A percentile compares a stretch with the other conserved stretches of the same genome.
Evolutionary conservation across 1,140 invertebrate species (phyloP).

Genomic region (Stenopsyche tienmushanensis): DNA sequence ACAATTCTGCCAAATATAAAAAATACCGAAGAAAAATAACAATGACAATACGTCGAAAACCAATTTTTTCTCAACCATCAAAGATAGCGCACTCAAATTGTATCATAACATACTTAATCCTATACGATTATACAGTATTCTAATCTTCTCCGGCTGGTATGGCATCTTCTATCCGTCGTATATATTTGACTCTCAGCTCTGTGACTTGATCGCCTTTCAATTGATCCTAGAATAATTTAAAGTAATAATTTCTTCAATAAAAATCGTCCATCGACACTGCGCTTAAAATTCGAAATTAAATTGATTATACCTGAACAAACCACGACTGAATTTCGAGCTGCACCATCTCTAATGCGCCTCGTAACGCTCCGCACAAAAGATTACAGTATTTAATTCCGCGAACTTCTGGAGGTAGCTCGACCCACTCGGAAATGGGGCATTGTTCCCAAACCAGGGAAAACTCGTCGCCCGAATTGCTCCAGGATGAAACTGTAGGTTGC

Average conservation of each 20-base stretch:
- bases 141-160: constrained; percentile 98
- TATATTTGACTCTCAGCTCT: constrained; percentile 94
- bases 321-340: constrained; percentile 76
- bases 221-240: constrained; percentile 74
- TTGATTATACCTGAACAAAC: constrained; percentile 65
- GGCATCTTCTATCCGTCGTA: constrained; percentile 94
- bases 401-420: constrained; percentile 93
- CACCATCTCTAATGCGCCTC: constrained; percentile 97
- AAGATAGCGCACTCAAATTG: too few relatives aligned
- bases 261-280: neutral
- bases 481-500: constrained; percentile 87
- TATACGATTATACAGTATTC: too few relatives aligned
- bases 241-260: constrained; percentile 16
- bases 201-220: constrained; percentile 93
- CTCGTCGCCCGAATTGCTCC: constrained; percentile 92
- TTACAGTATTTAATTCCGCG: constrained; percentile 90
- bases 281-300: neutral
- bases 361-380: constrained; percentile 88
- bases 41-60: too few relatives aligned
- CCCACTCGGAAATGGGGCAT: constrained; percentile 98
- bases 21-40: too few relatives aligned
- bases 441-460: constrained; percentile 94
- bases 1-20: too few relatives aligned
- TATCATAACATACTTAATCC: too few relatives aligned
- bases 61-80: too few relatives aligned